These are phyloP conservation scores for Lepisosteus osseus DNA, from an alignment of 2,113 vertebrate genomes.

Conservation along the genomic window DNA sequence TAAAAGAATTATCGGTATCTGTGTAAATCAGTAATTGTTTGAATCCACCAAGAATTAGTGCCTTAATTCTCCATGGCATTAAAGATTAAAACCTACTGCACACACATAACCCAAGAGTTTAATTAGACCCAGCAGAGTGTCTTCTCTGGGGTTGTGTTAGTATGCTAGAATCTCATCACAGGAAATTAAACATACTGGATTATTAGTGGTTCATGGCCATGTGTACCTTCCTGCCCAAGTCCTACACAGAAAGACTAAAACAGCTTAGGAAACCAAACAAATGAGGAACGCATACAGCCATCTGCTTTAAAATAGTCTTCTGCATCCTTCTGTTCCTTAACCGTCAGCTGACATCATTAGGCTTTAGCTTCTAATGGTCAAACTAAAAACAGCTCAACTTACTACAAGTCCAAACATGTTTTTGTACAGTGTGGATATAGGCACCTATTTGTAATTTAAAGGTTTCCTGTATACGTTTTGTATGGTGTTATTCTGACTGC, in stretches of 20 bases:
- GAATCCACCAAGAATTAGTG: constrained; percentile 38
- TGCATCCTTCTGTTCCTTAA: background rate
- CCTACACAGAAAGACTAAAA: background rate
- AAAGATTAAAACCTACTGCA: constrained; percentile 44
- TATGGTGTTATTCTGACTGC: too few relatives aligned
- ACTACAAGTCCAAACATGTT: too few relatives aligned
- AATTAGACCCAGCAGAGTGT: constrained; percentile 18
- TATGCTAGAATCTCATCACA: constrained; percentile 23
- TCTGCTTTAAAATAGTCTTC: background rate
- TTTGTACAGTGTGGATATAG: too few relatives aligned
- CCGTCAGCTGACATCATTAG: background rate
- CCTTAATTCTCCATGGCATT: constrained; percentile 20
- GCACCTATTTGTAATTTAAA: too few relatives aligned
- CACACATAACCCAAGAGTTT: constrained; percentile 47
- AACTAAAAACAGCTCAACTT: background rate
- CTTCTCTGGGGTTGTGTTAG: background rate
- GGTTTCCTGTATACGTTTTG: too few relatives aligned
- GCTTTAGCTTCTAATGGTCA: background rate
- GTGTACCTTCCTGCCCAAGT: background rate
- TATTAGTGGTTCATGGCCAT: background rate
- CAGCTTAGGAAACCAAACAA: background rate
- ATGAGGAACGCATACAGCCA: background rate
- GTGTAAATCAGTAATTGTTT: constrained; percentile 35
- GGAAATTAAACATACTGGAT: constrained; percentile 24
- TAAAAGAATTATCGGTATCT: constrained; percentile 32